Evolutionary conservation across 2,797 vertebrate genomes (phyloP).

Genomic region (Saxicola maurus): DNA sequence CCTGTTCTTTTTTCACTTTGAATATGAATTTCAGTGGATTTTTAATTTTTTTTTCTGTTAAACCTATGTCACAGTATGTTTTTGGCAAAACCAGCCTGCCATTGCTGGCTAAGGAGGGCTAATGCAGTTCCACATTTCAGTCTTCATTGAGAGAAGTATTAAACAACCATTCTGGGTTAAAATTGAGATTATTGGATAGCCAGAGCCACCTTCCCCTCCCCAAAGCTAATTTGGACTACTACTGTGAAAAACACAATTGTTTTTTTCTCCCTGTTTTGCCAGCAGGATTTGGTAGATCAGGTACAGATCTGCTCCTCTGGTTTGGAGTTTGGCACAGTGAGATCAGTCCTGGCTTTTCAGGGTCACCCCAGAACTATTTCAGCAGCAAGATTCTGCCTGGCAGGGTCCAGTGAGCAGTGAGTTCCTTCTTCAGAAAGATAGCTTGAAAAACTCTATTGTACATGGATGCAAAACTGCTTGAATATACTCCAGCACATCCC

Average conservation of each 20-base stretch:
- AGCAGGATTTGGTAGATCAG: neutral
- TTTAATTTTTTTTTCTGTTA: too few species aligned
- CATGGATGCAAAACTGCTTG: neutral
- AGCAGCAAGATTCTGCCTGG: neutral
- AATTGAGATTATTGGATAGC: neutral
- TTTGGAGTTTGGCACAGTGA: neutral
- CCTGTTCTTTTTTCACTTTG: neutral
- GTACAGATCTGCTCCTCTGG: neutral
- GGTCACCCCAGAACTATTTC: neutral
- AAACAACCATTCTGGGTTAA: neutral
- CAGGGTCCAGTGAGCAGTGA: neutral
- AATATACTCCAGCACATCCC: neutral
- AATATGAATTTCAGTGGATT: neutral
- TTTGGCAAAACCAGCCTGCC: neutral
- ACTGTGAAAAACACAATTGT: rapidly evolving
- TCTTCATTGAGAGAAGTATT: neutral
- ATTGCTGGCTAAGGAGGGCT: neutral
- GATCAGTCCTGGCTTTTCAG: neutral
- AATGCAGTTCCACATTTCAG: neutral
- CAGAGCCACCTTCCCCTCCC: neutral
- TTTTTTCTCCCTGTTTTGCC: neutral
- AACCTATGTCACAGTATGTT: rapidly evolving
- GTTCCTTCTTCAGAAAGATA: neutral
- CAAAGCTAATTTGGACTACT: neutral
- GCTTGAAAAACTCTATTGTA: neutral